phyloP scores from a whole-genome alignment of 2,113 vertebrate genomes.

The Verasper variegatus region DNA sequence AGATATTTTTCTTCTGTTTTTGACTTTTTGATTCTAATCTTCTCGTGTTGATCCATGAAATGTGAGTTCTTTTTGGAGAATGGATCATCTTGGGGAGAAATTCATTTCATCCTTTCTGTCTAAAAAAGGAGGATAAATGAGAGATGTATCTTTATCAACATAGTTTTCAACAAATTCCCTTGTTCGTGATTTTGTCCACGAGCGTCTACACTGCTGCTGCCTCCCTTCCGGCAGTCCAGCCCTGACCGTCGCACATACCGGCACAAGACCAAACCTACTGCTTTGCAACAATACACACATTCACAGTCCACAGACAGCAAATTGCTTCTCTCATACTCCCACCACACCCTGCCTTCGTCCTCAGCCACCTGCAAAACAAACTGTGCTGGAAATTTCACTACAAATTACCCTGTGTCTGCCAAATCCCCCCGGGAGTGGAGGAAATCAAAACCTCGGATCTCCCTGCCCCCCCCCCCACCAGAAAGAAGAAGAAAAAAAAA shows the following conservation, averaged over 20 bases:
- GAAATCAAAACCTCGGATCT: conserved; percentile 75
- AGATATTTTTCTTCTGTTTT: conserved; percentile 17
- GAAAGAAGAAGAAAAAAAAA: conserved; percentile 44
- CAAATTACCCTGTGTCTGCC: conserved; percentile 83
- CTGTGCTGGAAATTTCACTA: conserved; percentile 84
- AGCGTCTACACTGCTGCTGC: conserved; percentile 8
- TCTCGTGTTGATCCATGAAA: conserved; percentile 7
- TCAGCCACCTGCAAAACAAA: conserved; percentile 85
- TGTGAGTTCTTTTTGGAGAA: neutral
- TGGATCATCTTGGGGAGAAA: neutral
- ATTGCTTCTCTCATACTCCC: conserved; percentile 81
- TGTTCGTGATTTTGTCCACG: neutral
- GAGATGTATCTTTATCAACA: neutral
- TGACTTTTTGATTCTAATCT: conserved; percentile 1
- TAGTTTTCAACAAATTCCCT: neutral
- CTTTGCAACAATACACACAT: conserved; percentile 78
- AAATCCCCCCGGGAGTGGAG: conserved; percentile 77
- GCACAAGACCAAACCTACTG: conserved; percentile 58
- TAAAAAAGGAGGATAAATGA: neutral
- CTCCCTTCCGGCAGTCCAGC: conserved; percentile 35
- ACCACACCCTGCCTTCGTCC: conserved; percentile 78
- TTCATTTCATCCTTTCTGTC: neutral
- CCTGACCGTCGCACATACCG: conserved; percentile 49
- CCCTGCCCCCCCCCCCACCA: conserved; percentile 67
- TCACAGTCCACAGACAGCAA: conserved; percentile 80